Conservation (phyloP, 92 coral and sea anemone genomes). For the Epizoanthus illoricatus region DNA sequence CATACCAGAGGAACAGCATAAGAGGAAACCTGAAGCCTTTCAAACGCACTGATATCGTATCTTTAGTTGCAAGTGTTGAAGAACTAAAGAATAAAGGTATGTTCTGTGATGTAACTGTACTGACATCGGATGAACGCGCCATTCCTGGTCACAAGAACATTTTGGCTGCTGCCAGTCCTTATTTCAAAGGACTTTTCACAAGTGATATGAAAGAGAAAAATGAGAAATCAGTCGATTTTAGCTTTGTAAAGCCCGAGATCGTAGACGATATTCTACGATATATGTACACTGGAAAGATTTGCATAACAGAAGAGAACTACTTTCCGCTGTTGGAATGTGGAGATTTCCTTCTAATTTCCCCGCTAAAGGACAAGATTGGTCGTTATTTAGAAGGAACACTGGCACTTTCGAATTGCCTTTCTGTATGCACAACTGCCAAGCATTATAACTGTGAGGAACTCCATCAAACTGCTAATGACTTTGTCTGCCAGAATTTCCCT, state of each 20-base stretch:
- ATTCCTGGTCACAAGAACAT: conserved; percentile 57
- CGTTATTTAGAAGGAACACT: conserved; percentile 49
- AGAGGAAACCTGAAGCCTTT: conserved; percentile 34
- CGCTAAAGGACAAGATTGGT: conserved; percentile 49
- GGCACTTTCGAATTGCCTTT: conserved; percentile 46
- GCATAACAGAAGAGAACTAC: conserved; percentile 43
- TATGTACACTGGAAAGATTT: conserved; percentile 51
- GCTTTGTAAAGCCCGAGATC: conserved; percentile 48
- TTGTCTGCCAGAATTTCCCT: conserved; percentile 50
- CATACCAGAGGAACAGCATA: conserved; percentile 15
- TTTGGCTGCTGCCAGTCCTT: conserved; percentile 61
- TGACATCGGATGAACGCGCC: conserved; percentile 40
- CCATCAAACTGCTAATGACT: conserved; percentile 43
- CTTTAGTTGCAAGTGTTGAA: conserved; percentile 31
- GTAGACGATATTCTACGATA: conserved; percentile 50
- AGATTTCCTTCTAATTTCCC: conserved; percentile 55
- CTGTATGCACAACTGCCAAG: conserved; percentile 51
- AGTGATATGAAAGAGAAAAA: conserved; percentile 59
- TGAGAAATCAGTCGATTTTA: conserved; percentile 57
- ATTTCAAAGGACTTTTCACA: conserved; percentile 55
- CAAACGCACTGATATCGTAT: conserved; percentile 19
- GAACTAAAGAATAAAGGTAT: conserved; percentile 32
- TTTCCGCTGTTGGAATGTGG: conserved; percentile 56
- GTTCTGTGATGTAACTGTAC: conserved; percentile 55
- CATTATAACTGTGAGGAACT: conserved; percentile 52